Evolutionary conservation across 2,888 invertebrate genomes (phyloP).

Genomic region (Odontothrips loti): DNA sequence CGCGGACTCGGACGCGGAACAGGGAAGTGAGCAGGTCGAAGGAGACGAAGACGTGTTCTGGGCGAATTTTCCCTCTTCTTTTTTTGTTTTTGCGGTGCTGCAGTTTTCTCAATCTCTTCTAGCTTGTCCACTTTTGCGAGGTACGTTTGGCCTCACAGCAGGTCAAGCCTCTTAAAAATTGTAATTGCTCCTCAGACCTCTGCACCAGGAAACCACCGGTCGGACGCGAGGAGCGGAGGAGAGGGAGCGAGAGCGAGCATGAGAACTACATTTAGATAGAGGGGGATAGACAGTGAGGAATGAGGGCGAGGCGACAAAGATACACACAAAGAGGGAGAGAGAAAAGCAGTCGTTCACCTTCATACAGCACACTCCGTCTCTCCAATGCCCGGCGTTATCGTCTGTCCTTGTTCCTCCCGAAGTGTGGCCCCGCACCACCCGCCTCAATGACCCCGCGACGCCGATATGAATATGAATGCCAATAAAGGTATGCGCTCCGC

Average conservation of each 20-base stretch:
- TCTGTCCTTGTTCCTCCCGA: too few relatives aligned
- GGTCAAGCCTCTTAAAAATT: background rate
- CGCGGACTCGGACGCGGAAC: too few relatives aligned
- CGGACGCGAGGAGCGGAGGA: background rate
- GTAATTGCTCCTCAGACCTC: background rate
- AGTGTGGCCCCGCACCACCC: too few relatives aligned
- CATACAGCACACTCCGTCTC: background rate
- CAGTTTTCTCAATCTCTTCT: background rate
- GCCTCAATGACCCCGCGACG: too few relatives aligned
- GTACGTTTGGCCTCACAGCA: background rate
- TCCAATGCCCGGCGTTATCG: background rate
- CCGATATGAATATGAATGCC: conserved; percentile 4
- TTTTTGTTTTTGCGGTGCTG: too few relatives aligned
- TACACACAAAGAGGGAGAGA: background rate
- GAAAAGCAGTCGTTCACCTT: background rate
- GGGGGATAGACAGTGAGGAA: background rate
- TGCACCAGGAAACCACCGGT: too few relatives aligned
- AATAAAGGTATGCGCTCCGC: background rate
- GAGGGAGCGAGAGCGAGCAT: too few relatives aligned
- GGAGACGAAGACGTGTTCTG: too few relatives aligned
- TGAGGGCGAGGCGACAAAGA: too few relatives aligned
- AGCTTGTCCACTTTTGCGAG: background rate
- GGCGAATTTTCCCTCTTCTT: too few relatives aligned
- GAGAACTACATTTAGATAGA: background rate
- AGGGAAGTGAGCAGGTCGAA: too few relatives aligned